Evolutionary conservation across 2,797 vertebrate species (phyloP), one percentile per base, ranked within the genome.

Genomic region (Eulemur albifrons): DNA sequence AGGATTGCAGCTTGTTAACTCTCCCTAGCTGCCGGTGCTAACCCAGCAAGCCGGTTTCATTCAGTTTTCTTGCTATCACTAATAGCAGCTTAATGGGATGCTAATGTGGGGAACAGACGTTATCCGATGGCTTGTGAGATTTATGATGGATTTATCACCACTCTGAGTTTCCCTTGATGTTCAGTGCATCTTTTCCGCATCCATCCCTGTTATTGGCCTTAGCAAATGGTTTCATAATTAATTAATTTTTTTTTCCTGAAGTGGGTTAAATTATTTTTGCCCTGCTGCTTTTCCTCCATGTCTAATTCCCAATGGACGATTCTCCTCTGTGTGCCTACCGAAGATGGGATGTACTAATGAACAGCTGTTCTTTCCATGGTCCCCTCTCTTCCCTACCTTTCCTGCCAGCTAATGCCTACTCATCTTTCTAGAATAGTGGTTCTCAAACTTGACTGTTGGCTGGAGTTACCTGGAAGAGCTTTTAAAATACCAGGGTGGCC

Each of bases 221-320:
- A 97, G 97, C 95, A 96, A 97, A 98, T 97, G 96, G 96, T 97
- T 98, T 98, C 97, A 98, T 98, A 98, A 98, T 98, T 98, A 98
- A 98, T 98, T 98, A 97, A 98, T 98, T 95, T 97, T 98, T 98
- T 97, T 95, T 97, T 95, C 87, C 88, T 96, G 92, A 95, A 95
- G 94, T 87, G 89, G 95, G 97, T 97, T 97, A 97, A 96, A 97
- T 97, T 97, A 97, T 97, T 97, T 97, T 97, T 97, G 87, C 88
- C 89, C 59, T 95, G 92, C 85, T 93, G 93, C 79, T 94, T 93
- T 95, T 88, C 83, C 38, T 97, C 93, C 65, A 80, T 95, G 79
- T 96, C 75, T 97, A 96, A 94, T 95, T 90, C 95, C 86, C 96
- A 43, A 1, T 70, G 85, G 93, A 76, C 32, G 40, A 38, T 70